Conservation (phyloP, 2,113 vertebrate genomes). For the Chlamydotis undulata region DNA sequence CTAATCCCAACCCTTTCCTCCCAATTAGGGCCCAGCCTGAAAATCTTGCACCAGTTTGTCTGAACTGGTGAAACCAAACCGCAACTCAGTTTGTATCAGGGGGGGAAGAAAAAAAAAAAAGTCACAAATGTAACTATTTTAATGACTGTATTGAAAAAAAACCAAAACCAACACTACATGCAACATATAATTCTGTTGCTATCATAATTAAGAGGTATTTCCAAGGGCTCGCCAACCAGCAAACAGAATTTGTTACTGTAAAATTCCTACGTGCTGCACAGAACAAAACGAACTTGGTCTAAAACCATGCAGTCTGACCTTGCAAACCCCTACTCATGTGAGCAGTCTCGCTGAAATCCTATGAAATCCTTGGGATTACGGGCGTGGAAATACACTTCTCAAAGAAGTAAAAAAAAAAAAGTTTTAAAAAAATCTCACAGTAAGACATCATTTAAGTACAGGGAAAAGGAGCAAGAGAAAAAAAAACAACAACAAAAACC, state of each 20-base stretch:
- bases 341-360: not conserved
- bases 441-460: rapidly evolving
- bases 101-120: not conserved
- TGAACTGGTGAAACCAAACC: not conserved
- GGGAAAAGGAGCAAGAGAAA: not conserved
- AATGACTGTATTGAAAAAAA: not conserved
- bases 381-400: not conserved
- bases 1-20: not conserved
- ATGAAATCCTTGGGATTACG: not conserved
- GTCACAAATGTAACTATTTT: not conserved
- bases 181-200: not conserved
- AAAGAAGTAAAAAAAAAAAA: not conserved
- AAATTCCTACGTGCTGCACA: not conserved
- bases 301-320: not conserved
- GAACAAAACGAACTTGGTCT: not conserved
- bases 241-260: not conserved
- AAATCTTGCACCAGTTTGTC: not conserved
- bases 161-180: rapidly evolving
- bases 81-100: rapidly evolving
- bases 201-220: not conserved
- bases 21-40: not conserved
- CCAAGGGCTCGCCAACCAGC: not conserved
- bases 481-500: not conserved
- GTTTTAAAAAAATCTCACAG: not conserved
- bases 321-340: not conserved